A percentile compares a stretch with the other conserved stretches of the same genome.
phyloP scores from a whole-genome alignment of 1,140 invertebrate genomes.

The Calycopis cecrops region DNA sequence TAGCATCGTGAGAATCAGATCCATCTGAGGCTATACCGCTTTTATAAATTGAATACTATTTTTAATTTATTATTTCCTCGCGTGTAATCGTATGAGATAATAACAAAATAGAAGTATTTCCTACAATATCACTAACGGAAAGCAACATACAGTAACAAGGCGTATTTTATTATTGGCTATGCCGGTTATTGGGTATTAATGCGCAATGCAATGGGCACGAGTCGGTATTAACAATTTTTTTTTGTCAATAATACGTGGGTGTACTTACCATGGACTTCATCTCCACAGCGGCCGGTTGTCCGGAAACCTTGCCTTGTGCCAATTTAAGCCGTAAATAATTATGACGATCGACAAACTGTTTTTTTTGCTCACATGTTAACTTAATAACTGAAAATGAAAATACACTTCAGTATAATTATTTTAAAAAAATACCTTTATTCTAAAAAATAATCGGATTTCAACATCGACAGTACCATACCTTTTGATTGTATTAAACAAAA shows the following conservation, averaged over 20 bases:
- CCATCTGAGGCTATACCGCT: too few relatives aligned
- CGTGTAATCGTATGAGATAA: too few relatives aligned
- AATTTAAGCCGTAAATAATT: constrained; percentile 39
- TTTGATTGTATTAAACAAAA: background rate
- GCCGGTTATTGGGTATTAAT: background rate
- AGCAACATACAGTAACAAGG: too few relatives aligned
- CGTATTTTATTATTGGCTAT: too few relatives aligned
- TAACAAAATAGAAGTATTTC: background rate
- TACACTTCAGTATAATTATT: too few relatives aligned
- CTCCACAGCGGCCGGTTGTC: constrained; percentile 46
- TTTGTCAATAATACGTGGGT: background rate
- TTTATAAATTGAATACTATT: too few relatives aligned
- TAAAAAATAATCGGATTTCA: too few relatives aligned
- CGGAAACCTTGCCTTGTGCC: constrained; percentile 37
- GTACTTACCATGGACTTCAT: constrained; percentile 54
- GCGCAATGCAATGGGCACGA: background rate
- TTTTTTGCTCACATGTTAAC: constrained; percentile 44
- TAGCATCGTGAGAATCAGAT: too few relatives aligned
- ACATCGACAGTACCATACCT: too few relatives aligned
- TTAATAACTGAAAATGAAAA: constrained; percentile 35
- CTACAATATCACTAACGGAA: background rate
- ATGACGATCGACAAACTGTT: constrained; percentile 48
- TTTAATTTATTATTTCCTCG: too few relatives aligned
- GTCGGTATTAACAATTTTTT: background rate
- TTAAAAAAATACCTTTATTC: too few relatives aligned